A percentile compares a stretch with the other conserved stretches of the same genome.
These are phyloP conservation scores for Gobiocypris rarus DNA, from an alignment of 2,113 vertebrate species.

Conservation along the genomic window DNA sequence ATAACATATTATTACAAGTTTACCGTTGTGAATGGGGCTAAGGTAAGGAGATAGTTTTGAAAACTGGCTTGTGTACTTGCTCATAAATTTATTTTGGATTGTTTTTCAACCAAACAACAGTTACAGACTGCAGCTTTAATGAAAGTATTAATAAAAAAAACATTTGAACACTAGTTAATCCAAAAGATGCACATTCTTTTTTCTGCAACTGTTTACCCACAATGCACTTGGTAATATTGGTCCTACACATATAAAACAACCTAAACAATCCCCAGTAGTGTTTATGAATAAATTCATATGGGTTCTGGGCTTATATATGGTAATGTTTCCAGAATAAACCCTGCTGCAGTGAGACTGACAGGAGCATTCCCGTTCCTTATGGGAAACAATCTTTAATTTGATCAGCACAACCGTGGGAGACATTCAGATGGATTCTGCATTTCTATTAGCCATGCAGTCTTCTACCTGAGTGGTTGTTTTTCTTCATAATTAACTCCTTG, in stretches of 20 bases:
- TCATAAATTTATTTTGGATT: too few species aligned
- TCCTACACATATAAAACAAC: neutral
- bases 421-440: conserved; percentile 24
- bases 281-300: neutral
- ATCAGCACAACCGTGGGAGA: conserved; percentile 21
- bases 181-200: neutral
- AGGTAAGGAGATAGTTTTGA: too few species aligned
- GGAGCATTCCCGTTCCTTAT: conserved; percentile 2
- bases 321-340: neutral
- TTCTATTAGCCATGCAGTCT: neutral
- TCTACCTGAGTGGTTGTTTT: neutral
- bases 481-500: conserved; percentile 19
- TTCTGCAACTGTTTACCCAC: neutral
- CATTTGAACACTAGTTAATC: too few species aligned
- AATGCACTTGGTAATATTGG: neutral
- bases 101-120: too few species aligned
- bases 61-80: too few species aligned
- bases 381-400: conserved; percentile 42
- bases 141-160: too few species aligned
- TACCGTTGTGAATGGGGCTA: too few species aligned
- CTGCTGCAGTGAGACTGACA: conserved; percentile 3
- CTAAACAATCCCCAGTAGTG: neutral
- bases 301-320: neutral
- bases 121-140: too few species aligned
- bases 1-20: too few species aligned